These are phyloP conservation scores for Zeus faber DNA, from an alignment of 2,113 vertebrate species.

Conservation along the genomic window DNA sequence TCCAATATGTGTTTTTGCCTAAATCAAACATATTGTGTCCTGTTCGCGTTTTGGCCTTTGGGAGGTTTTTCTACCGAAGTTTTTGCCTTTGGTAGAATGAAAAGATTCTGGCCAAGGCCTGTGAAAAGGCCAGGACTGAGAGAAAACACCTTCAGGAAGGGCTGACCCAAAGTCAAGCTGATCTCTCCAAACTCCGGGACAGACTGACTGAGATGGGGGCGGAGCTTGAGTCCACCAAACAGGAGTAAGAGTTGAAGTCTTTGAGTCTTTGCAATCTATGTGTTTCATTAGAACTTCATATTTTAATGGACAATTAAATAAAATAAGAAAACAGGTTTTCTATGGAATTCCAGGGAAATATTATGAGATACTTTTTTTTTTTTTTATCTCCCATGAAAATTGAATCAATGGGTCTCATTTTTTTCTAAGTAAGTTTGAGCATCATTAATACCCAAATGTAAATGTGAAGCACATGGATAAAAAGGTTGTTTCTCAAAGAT, in stretches of 20 bases:
- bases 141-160: conserved; percentile 77
- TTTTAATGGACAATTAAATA: too few species aligned
- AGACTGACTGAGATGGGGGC: conserved; percentile 79
- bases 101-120: conserved; percentile 80
- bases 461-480: too few species aligned
- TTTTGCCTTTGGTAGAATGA: conserved; percentile 75
- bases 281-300: background rate
- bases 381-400: too few species aligned
- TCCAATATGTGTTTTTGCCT: too few species aligned
- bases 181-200: conserved; percentile 74
- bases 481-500: too few species aligned
- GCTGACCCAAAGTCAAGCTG: conserved; percentile 71
- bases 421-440: too few species aligned
- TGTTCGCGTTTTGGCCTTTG: background rate
- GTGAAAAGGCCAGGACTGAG: conserved; percentile 74
- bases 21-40: background rate
- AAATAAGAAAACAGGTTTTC: background rate
- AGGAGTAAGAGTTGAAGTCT: conserved; percentile 90
- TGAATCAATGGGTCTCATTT: too few species aligned
- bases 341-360: too few species aligned
- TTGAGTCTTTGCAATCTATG: background rate
- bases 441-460: too few species aligned
- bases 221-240: conserved; percentile 80
- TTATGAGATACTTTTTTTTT: too few species aligned
- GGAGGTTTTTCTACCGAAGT: conserved; percentile 10